Base-by-base conservation (phyloP, 2,888 invertebrate genomes). In the Xestia rhomboidea region DNA sequence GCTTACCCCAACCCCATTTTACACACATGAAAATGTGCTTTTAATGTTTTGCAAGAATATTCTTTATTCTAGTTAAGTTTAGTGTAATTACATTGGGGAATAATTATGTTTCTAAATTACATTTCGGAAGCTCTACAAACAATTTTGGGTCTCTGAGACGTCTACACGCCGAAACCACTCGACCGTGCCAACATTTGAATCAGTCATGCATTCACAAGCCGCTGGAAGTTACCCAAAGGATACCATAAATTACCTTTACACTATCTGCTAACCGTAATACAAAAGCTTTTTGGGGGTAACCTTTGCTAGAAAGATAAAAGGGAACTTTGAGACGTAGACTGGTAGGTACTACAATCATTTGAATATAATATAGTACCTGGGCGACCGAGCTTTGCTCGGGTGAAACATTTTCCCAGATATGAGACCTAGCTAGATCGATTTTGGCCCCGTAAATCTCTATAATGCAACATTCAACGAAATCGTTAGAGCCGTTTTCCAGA, bases 161-260 rank as follows among this genome's bases (percentile, higher is more conserved):
- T 21, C 27, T 69, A 15, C 27, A 62, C 69, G 13, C 30, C 46
- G 49, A 64, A 84, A 64, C 73, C 68, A 84, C n/a, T 81, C 73
- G 63, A 85, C 73, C 76, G 77, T 44, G 30, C 18, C 44, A 27
- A 68, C 85, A 81, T 84, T 84, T 73, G 68, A 83, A 66, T 85
- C 82, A 83, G 73, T 83, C 83, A 82, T 76, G 82, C 83, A 73
- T 83, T 71, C 34, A 75, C 21, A 51, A 71, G 68, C 63, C 68
- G 15, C 38, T 83, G 41, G 24, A 72, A 73, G 51, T 73, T 51
- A 60, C 57, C 41, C 38, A 46, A 68, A 84, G 76, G 71, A 81
- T 63, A 72, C 34, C 38, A 73, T 81, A 81, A 81, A 84, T 83
- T 76, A 73, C 57, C 51, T 30, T 75, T 41, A 74, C 74, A 79